A percentile compares a stretch with the other conserved stretches of the same genome.
These are phyloP conservation scores for Herminia tarsipennalis DNA, from an alignment of 2,888 invertebrate species.

Conservation along the genomic window DNA sequence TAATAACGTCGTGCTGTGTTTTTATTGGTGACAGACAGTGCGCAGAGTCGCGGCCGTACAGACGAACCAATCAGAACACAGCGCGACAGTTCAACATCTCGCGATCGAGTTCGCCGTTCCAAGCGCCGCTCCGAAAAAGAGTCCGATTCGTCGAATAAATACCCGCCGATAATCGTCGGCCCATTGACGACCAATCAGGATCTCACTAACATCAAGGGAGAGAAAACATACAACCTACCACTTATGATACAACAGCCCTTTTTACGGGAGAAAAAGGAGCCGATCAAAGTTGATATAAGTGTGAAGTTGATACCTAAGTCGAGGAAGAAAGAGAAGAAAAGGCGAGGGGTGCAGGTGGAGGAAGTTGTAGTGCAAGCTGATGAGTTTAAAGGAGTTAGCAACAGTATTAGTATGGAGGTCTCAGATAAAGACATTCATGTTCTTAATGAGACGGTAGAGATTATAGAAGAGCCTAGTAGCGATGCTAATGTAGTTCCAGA, in stretches of 20 bases:
- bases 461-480: conserved; percentile 50
- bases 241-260: conserved; percentile 86
- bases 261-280: conserved; percentile 88
- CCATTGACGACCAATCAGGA: conserved; percentile 83
- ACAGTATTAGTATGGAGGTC: conserved; percentile 79
- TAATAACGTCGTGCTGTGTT: conserved; percentile 85
- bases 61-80: conserved; percentile 86
- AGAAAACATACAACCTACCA: conserved; percentile 78
- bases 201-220: conserved; percentile 73
- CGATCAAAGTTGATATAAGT: conserved; percentile 92
- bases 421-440: conserved; percentile 68
- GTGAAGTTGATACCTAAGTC: conserved; percentile 90
- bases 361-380: conserved; percentile 57
- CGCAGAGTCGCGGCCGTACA: conserved; percentile 84
- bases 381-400: conserved; percentile 67
- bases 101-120: conserved; percentile 70
- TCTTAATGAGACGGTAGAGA: conserved; percentile 67
- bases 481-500: conserved; percentile 28
- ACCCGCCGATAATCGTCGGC: conserved; percentile 77
- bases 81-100: conserved; percentile 78
- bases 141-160: conserved; percentile 86
- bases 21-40: conserved; percentile 85
- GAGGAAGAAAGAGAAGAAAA: conserved; percentile 75
- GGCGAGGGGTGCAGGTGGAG: conserved; percentile 62
- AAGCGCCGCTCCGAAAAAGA: conserved; percentile 83